Evolutionary conservation across 2,113 vertebrate genomes (phyloP).

Genomic region (Parotia lawesii): DNA sequence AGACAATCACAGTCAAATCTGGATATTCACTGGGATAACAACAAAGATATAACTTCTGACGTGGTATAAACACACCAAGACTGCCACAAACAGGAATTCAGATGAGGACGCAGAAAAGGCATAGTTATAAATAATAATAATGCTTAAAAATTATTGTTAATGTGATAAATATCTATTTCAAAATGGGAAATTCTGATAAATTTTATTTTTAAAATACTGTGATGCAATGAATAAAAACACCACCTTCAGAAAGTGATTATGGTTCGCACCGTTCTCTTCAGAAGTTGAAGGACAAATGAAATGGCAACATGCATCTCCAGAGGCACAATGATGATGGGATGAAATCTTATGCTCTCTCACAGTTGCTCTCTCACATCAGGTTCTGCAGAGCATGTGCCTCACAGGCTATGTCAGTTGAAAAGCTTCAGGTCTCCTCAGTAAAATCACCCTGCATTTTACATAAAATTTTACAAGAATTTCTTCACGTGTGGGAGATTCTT

Average conservation of each 20-base stretch:
- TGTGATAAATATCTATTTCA: neutral
- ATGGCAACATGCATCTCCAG: neutral
- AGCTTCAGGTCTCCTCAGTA: neutral
- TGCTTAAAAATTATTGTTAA: neutral
- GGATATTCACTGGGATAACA: neutral
- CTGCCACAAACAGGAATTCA: neutral
- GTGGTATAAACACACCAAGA: neutral
- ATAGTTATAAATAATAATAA: neutral
- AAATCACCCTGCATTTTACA: neutral
- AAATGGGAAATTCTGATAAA: neutral
- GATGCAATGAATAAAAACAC: neutral
- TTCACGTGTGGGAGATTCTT: neutral
- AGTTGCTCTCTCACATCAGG: neutral
- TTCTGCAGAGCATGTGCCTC: neutral
- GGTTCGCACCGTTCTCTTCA: accelerated
- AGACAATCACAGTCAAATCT: neutral
- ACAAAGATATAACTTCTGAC: neutral
- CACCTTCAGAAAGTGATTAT: neutral
- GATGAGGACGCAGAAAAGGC: neutral
- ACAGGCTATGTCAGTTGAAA: neutral
- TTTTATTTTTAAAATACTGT: neutral
- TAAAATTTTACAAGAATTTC: neutral
- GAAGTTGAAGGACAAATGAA: neutral
- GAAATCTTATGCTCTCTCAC: neutral
- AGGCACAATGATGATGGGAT: neutral